phyloP scores from a whole-genome alignment of 2,888 invertebrate species.

The Stenolophus ochropezus region DNA sequence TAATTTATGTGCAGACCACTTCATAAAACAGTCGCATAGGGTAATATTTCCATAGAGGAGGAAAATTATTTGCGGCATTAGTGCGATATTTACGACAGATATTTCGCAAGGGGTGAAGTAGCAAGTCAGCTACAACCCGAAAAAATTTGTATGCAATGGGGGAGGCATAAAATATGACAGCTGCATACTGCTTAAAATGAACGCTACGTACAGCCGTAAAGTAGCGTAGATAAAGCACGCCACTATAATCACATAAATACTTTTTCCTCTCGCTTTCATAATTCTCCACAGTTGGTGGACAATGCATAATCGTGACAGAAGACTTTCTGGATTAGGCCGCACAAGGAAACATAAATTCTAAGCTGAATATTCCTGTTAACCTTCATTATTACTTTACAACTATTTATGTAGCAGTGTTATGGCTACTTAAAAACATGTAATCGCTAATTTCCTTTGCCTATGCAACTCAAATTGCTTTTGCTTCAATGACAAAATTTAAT shows the following conservation, averaged over 20 bases:
- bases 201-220: slow-evolving; percentile 28
- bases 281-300: slow-evolving; percentile 4
- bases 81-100: not conserved
- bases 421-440: too few species aligned
- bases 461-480: not conserved
- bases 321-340: too few species aligned
- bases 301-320: slow-evolving; percentile 6
- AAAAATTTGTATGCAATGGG: slow-evolving; percentile 28
- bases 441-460: not conserved
- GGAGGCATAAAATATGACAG: slow-evolving; percentile 29
- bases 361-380: not conserved
- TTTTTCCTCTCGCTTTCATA: slow-evolving; percentile 38
- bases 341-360: not conserved
- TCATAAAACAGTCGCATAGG: not conserved
- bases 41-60: not conserved
- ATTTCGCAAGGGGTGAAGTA: slow-evolving; percentile 2
- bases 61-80: not conserved
- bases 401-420: not conserved
- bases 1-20: not conserved
- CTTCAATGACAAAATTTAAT: not conserved
- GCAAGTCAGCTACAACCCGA: not conserved
- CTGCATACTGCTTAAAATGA: slow-evolving; percentile 37
- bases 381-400: not conserved
- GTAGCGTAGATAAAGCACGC: slow-evolving; percentile 30
- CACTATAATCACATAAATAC: slow-evolving; percentile 47